Evolutionary conservation across 2,797 vertebrate genomes (phyloP).

Genomic region (Notolabrus celidotus): DNA sequence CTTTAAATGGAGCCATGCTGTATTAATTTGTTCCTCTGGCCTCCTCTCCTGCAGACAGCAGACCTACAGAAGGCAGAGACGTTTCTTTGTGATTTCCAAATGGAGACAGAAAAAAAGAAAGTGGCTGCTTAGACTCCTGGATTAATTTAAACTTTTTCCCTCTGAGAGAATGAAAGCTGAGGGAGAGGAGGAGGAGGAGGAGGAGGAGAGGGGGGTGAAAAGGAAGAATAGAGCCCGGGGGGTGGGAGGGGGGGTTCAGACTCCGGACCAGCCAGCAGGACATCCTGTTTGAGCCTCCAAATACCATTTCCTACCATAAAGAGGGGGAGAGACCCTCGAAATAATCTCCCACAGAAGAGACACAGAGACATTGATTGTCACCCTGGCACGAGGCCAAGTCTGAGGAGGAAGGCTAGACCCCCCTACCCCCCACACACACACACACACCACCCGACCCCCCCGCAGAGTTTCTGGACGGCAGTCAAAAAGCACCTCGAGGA

Average conservation of each 20-base stretch:
- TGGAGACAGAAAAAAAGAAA: slow-evolving; percentile 47
- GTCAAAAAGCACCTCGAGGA: slow-evolving; percentile 82
- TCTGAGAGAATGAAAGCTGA: slow-evolving; percentile 46
- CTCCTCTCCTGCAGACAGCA: slow-evolving; percentile 14
- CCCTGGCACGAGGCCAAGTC: slow-evolving; percentile 87
- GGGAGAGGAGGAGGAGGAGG: background rate
- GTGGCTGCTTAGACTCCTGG: slow-evolving; percentile 46
- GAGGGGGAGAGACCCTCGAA: slow-evolving; percentile 80
- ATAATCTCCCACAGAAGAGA: slow-evolving; percentile 87
- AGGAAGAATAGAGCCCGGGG: slow-evolving; percentile 49
- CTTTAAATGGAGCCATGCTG: background rate
- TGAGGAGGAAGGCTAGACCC: slow-evolving; percentile 63
- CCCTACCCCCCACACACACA: background rate
- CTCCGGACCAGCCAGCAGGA: slow-evolving; percentile 86
- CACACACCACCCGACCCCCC: slow-evolving; percentile 22
- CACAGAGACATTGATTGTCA: slow-evolving; percentile 88
- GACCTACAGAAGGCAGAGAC: background rate
- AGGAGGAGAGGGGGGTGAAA: background rate
- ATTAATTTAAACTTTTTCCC: slow-evolving; percentile 61
- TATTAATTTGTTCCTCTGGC: slow-evolving; percentile 6
- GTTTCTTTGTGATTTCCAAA: slow-evolving; percentile 34
- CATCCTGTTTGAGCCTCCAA: slow-evolving; percentile 90
- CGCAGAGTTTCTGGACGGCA: slow-evolving; percentile 60
- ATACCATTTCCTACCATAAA: slow-evolving; percentile 84
- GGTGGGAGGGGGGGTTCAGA: slow-evolving; percentile 69